Conservation (phyloP, 2,797 vertebrate genomes). For the Myripristis jacobus region DNA sequence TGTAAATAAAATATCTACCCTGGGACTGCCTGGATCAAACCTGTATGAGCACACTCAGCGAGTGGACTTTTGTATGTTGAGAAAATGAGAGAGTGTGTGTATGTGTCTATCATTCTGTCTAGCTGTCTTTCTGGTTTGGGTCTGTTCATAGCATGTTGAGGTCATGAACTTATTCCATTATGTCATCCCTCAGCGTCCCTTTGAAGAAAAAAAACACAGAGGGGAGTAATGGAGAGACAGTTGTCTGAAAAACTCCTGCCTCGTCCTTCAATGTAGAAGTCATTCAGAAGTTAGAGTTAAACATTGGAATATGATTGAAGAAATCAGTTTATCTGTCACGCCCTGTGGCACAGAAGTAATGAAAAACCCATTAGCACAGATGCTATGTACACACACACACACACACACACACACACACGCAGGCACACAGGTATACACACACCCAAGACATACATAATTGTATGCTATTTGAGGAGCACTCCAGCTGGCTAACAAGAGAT, state of each 20-base stretch:
- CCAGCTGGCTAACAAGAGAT: constrained; percentile 1
- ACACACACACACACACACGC: background rate
- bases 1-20: constrained; percentile 35
- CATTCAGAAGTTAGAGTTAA: constrained; percentile 18
- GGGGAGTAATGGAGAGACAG: constrained; percentile 9
- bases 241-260: background rate
- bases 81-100: background rate
- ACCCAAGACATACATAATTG: background rate
- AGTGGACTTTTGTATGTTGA: background rate
- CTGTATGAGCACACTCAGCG: constrained; percentile 4
- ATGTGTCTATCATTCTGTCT: background rate
- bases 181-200: constrained; percentile 31
- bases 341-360: constrained; percentile 24
- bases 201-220: constrained; percentile 37
- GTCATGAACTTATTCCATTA: constrained; percentile 30
- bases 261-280: too few species aligned
- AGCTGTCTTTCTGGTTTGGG: too few species aligned
- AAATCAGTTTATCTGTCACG: constrained; percentile 18
- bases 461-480: background rate
- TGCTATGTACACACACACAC: constrained; percentile 1
- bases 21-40: constrained; percentile 15
- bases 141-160: constrained; percentile 25
- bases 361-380: constrained; percentile 16
- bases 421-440: background rate
- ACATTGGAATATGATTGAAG: constrained; percentile 16